Evolutionary conservation across 2,888 invertebrate genomes (phyloP), one percentile per base, ranked within the genome.

Genomic region (Apeira syringaria): DNA sequence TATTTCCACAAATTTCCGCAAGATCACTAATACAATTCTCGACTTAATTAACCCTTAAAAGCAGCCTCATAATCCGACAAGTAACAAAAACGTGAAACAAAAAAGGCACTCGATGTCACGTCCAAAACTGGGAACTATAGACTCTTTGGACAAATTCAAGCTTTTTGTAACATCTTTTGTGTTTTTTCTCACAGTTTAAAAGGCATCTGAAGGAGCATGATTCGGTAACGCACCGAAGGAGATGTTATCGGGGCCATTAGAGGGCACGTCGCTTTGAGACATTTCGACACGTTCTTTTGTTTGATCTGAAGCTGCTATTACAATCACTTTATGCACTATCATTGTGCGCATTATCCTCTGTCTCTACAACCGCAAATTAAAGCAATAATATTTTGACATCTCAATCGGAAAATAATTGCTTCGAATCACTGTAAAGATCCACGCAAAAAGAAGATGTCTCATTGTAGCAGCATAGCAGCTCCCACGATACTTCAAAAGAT

Each of bases 121-220:
- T 89, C 68, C 68, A 59, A 69, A 76, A 71, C 74, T 68, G 72
- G 67, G 74, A 78, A 75, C 77, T 80, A 73, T 20, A 6, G 20
- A 20, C 6, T 20, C 20, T 20, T 20, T 73, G 68, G 74, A 81
- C 76, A 83, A 82, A 84, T 76, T 82, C 81, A 80, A 74, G 77
- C 74, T 82, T 82, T 82, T 84, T 82, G 80, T 80, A 68, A 62
- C 55, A 64, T 53, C 82, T 80, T 85, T 88, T 86, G 82, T 83
- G 74, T 85, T 86, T 85, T 84, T 86, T 89, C 87, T 88, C 86
- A 87, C 84, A 87, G 84, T 75, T 79, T 74, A 69, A 56, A 68
- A 76, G 64, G 74, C 78, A 80, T 81, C 84, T 81, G 80, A 79
- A 75, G 82, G 71, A 82, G 87, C 87, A 86, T 83, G 86, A 85